phyloP scores from a whole-genome alignment of 2,888 invertebrate genomes.

The Nephrotoma appendiculata region DNA sequence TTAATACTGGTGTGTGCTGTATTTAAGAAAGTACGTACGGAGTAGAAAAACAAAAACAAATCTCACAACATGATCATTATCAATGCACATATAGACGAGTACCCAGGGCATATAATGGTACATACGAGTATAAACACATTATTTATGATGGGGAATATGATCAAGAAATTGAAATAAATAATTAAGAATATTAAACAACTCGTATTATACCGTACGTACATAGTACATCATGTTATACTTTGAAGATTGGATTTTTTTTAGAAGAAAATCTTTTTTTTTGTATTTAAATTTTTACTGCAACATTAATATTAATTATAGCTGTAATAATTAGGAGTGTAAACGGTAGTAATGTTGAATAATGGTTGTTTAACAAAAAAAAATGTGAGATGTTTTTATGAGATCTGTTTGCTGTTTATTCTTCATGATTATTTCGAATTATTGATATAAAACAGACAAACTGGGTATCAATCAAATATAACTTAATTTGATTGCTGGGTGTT shows the following conservation, averaged over 20 bases:
- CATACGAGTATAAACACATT: background rate
- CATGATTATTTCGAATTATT: background rate
- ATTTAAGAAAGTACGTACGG: background rate
- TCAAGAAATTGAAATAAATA: background rate
- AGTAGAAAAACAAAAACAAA: background rate
- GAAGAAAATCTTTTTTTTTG: background rate
- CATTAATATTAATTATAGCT: background rate
- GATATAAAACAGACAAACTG: background rate
- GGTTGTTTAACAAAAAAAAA: background rate
- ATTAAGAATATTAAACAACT: background rate
- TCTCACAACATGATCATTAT: background rate
- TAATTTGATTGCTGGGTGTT: too few species aligned
- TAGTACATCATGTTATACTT: background rate
- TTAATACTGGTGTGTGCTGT: background rate
- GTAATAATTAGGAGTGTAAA: background rate
- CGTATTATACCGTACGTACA: background rate
- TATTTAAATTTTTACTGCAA: background rate
- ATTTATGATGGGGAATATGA: background rate
- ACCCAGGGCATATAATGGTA: background rate
- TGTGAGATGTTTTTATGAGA: background rate
- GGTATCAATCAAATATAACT: background rate
- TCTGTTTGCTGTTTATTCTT: background rate
- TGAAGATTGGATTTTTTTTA: background rate
- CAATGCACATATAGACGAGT: background rate
- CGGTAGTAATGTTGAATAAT: background rate